Evolutionary conservation across 2,113 vertebrate species (phyloP).

Genomic region (Microcebus lehilahytsara): DNA sequence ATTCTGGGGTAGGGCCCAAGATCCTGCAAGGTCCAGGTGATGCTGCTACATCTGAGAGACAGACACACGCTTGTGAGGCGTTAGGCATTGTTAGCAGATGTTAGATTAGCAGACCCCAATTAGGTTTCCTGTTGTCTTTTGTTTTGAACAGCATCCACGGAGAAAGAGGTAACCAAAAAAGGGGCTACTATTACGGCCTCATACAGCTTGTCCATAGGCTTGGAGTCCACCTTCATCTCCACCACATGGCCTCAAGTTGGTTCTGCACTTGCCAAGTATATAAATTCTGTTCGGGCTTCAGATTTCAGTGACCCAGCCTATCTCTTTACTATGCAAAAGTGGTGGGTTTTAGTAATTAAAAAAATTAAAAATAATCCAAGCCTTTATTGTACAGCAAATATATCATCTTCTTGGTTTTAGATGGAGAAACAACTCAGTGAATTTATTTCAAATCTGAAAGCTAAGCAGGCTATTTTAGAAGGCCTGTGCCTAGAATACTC

Average conservation of each 20-base stretch:
- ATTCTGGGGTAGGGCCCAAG: not conserved
- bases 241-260: rapidly evolving
- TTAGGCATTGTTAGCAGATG: not conserved
- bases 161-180: not conserved
- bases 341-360: not conserved
- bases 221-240: not conserved
- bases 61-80: not conserved
- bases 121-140: not conserved
- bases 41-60: not conserved
- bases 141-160: not conserved
- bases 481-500: not conserved
- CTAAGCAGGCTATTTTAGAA: not conserved
- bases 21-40: not conserved
- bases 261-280: too few species aligned
- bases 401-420: not conserved
- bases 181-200: not conserved
- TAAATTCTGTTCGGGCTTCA: not conserved
- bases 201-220: not conserved
- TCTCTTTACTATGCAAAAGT: not conserved
- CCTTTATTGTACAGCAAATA: not conserved
- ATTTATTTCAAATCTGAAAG: not conserved
- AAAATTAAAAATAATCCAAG: not conserved
- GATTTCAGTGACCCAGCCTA: not conserved
- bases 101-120: not conserved
- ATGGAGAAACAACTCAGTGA: not conserved